Evolutionary conservation across 2,113 vertebrate genomes (phyloP).

Genomic region (Microtus pennsylvanicus): DNA sequence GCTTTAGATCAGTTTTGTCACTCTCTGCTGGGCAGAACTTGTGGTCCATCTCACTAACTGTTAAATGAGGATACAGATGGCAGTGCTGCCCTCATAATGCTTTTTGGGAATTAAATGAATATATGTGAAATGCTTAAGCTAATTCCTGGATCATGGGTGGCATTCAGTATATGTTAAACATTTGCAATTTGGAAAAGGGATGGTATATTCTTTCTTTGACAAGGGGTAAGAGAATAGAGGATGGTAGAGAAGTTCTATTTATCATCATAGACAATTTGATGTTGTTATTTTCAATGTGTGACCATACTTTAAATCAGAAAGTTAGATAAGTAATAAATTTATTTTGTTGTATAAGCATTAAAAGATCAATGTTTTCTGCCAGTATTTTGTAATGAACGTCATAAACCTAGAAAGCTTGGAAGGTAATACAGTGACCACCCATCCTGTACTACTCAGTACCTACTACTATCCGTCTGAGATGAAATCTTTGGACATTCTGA

Average conservation of each 20-base stretch:
- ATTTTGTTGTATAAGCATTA: background rate
- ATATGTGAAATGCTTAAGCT: background rate
- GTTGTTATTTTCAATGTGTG: slow-evolving; percentile 17
- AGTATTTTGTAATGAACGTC: slow-evolving; percentile 7
- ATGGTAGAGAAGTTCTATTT: background rate
- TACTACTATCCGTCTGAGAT: background rate
- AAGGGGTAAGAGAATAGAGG: background rate
- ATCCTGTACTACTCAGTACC: background rate
- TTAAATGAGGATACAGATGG: slow-evolving; percentile 14
- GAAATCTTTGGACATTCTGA: slow-evolving; percentile 34
- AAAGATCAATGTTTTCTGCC: slow-evolving; percentile 16
- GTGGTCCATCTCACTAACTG: background rate
- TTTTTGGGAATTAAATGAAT: slow-evolving; percentile 16
- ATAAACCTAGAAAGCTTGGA: background rate
- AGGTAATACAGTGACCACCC: background rate
- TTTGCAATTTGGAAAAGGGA: slow-evolving; percentile 13
- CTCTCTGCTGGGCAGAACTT: background rate
- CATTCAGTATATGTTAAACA: background rate
- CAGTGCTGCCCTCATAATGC: background rate
- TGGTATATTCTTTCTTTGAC: slow-evolving; percentile 4
- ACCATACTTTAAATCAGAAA: slow-evolving; percentile 25
- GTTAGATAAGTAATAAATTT: background rate
- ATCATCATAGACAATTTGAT: background rate
- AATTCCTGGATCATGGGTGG: background rate
- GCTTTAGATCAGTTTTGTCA: background rate